These are phyloP conservation scores for Omphaloscelis lunosa DNA, from an alignment of 2,888 invertebrate species.

Conservation along the genomic window DNA sequence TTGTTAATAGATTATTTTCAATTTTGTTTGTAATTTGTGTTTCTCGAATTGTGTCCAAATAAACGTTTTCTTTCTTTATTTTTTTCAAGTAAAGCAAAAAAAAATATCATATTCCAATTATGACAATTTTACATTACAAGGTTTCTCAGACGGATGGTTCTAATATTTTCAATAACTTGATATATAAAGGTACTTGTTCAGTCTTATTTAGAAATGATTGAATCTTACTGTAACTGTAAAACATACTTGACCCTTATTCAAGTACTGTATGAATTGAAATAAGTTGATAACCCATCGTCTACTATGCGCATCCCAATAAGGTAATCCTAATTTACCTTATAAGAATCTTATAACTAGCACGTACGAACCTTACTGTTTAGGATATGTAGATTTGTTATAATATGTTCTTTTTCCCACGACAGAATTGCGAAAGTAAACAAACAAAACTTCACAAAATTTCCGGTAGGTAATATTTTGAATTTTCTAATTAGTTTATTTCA, in stretches of 20 bases:
- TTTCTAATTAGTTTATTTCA: neutral
- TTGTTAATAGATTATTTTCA: too few species aligned
- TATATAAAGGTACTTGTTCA: neutral
- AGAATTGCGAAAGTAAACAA: neutral
- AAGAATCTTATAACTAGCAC: conserved; percentile 46
- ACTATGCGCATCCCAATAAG: conserved; percentile 32
- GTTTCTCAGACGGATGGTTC: neutral
- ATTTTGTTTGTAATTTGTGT: too few species aligned
- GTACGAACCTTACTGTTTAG: conserved; percentile 22
- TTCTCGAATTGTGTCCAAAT: too few species aligned
- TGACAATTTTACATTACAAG: neutral
- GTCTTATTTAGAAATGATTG: neutral
- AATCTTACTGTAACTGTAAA: neutral
- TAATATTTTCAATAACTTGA: neutral
- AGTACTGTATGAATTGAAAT: conserved; percentile 11
- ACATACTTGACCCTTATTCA: neutral
- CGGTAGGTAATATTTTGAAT: neutral
- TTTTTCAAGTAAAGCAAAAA: neutral
- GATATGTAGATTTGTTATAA: neutral
- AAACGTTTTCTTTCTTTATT: too few species aligned
- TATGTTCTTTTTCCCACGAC: conserved; percentile 33
- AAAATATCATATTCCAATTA: neutral
- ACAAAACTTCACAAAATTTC: neutral
- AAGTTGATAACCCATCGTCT: conserved; percentile 26
- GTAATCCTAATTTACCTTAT: conserved; percentile 43